Evolutionary conservation across 2,797 vertebrate species (phyloP).

Genomic region (Euthynnus affinis): DNA sequence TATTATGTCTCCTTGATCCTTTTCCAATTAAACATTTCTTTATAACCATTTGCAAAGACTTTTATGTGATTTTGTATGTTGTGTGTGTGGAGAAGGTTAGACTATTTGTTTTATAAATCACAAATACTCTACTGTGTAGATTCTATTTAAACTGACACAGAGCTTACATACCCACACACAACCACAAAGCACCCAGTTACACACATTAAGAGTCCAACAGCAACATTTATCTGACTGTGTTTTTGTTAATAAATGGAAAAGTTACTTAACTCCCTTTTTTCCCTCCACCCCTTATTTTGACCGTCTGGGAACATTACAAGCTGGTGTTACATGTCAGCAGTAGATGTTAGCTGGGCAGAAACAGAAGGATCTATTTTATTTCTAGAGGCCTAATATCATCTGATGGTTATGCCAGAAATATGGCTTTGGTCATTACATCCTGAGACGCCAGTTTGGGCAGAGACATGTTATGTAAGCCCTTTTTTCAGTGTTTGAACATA

Average conservation of each 20-base stretch:
- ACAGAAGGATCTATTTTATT: slow-evolving; percentile 42
- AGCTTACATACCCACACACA: neutral
- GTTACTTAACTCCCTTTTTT: slow-evolving; percentile 31
- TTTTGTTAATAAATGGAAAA: slow-evolving; percentile 11
- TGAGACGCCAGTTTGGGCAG: neutral
- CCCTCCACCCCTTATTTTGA: slow-evolving; percentile 29
- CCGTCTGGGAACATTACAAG: slow-evolving; percentile 60
- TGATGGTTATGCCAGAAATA: slow-evolving; percentile 52
- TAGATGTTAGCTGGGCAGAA: slow-evolving; percentile 56
- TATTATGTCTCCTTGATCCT: too few species aligned
- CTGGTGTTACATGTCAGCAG: slow-evolving; percentile 69
- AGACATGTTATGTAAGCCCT: slow-evolving; percentile 44
- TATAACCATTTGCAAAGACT: neutral
- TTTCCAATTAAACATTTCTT: too few species aligned
- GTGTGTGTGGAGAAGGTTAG: too few species aligned
- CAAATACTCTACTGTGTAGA: too few species aligned
- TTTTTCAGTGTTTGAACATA: neutral
- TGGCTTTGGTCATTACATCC: slow-evolving; percentile 23
- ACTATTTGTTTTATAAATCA: too few species aligned
- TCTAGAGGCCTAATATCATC: slow-evolving; percentile 37
- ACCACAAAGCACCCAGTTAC: neutral
- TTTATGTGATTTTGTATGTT: neutral
- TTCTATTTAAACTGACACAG: too few species aligned
- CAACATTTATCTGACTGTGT: neutral
- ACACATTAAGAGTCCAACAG: neutral